These are phyloP conservation scores for Sinhomidia bicolor DNA, from an alignment of 2,888 invertebrate genomes.

Conservation along the genomic window DNA sequence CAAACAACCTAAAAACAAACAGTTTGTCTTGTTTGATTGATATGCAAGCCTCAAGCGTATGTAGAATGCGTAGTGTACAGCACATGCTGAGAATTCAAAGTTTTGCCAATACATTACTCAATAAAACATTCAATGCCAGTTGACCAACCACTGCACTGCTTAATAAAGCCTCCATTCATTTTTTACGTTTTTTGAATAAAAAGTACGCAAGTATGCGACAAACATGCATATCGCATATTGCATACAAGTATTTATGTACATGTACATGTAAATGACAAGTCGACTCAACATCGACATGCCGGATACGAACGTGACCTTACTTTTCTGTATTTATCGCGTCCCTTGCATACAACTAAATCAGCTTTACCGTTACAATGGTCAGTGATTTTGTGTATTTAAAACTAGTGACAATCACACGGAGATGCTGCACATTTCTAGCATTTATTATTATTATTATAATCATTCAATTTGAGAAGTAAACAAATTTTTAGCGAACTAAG, in stretches of 20 bases:
- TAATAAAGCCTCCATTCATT: not conserved
- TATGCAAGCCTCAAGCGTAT: not conserved
- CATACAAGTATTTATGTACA: too few relatives aligned
- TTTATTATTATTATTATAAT: not conserved
- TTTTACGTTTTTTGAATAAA: not conserved
- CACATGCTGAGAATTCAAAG: not conserved
- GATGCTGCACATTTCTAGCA: not conserved
- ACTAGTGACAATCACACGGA: conserved; percentile 7
- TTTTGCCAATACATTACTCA: not conserved
- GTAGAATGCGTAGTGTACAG: not conserved
- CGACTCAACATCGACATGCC: not conserved
- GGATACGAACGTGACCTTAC: not conserved
- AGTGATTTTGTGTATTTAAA: conserved; percentile 16
- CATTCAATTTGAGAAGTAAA: not conserved
- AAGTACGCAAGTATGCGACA: not conserved
- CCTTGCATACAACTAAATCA: not conserved
- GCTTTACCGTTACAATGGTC: conserved; percentile 40
- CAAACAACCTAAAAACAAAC: too few relatives aligned
- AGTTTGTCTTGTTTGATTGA: not conserved
- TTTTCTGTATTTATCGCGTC: not conserved
- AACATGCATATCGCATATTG: not conserved
- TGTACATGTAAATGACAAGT: too few relatives aligned
- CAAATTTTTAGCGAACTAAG: too few relatives aligned
- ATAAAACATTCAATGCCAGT: not conserved
- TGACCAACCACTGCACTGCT: not conserved